Evolutionary conservation across 2,113 vertebrate species (phyloP), one percentile per base, ranked within the genome.

Genomic region (Corythoichthys intestinalis): DNA sequence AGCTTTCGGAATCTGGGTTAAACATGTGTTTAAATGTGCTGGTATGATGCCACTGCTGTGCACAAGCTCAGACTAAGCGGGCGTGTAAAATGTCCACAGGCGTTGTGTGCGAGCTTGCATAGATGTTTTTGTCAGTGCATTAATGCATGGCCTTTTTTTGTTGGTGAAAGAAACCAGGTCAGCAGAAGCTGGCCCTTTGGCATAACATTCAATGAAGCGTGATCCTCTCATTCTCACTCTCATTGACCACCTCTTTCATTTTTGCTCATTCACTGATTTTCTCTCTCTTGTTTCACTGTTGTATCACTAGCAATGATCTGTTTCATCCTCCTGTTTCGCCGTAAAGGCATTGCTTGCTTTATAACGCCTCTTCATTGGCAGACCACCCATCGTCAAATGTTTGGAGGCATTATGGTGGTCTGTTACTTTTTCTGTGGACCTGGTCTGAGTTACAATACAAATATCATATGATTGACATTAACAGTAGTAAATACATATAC

Each of bases 101-200:
- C 72, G 2, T 60, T 78, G 47, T 63, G 59, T 53, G 63, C 57
- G 65, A 6, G 15, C 66, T 71, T 62, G 71, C 46, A 65, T 72
- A 66, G 66, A 67, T 15, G 20, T 56, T 71, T 60, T 50, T 78
- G 57, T 58, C 54, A 63, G 57, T 44, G 73, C 68, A 81, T 73
- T 81, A 84, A 82, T 79, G 74, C 70, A 6, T 20, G 6, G 71
- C 52, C 56, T 68, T 84, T 84, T 80, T 83, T 83, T 82, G 84
- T 82, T 76, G 66, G 70, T 77, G 64, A 83, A 81, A 83, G 84
- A 89, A 91, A 89, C 69, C 83, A 84, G 86, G 88, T 88, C 88
- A 90, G 86, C 82, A 86, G 71, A 89, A 85, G 76, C 72, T n/a
- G 81, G 59, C 80, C 83, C 80, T 76, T 63, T 82, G 77, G 80